Evolutionary conservation across 2,888 invertebrate genomes (phyloP), one percentile per base, ranked within the genome.

Genomic region (Dasysyrphus albostriatus): DNA sequence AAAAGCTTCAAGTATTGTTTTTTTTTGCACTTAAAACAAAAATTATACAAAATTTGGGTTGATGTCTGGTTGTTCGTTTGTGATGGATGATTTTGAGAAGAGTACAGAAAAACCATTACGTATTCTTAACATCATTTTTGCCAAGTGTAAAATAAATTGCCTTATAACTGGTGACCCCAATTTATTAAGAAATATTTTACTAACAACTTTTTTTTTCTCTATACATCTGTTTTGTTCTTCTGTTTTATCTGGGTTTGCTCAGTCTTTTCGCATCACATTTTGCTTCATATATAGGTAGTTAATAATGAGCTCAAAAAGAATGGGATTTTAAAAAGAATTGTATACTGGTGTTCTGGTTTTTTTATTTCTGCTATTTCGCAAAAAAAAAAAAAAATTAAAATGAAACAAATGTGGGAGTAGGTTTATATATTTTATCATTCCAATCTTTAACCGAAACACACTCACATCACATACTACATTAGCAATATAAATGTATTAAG

Each of bases 91-190:
- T 74, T 51, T 78, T 65, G 77, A 65, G 61, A 72, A 75, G 47
- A 65, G 59, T 79, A 87, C 75, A 75, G 51, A 75, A 78, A 87
- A 70, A 44, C 67, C 47, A 75, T 81, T 82, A 81, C 59, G 74
- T 78, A 79, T 78, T 87, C 75, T 70, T 75, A 67, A 24, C 65
- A 87, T 65, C 83, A 75, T 79, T 83, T n/a, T 78, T 29, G 72
- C 63, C 47, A 74, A 83, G 69, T 82, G 87, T 87, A 83, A 83
- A 83, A 83, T 83, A 87, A 82, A 87, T 87, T 83, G 72, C 65
- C 76, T 79, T 83, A 79, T 83, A 83, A 88, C 83, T 80, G 88
- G 83, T 83, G 88, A 83, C 88, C 88, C 76, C 88, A 76, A 80
- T 61, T 61, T 61, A 61, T 83, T 76, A 72, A 63, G 74, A 70